A percentile compares a stretch with the other conserved stretches of the same genome.
Conservation (phyloP, 2,888 invertebrate genomes). For the Dascillus cervinus region DNA sequence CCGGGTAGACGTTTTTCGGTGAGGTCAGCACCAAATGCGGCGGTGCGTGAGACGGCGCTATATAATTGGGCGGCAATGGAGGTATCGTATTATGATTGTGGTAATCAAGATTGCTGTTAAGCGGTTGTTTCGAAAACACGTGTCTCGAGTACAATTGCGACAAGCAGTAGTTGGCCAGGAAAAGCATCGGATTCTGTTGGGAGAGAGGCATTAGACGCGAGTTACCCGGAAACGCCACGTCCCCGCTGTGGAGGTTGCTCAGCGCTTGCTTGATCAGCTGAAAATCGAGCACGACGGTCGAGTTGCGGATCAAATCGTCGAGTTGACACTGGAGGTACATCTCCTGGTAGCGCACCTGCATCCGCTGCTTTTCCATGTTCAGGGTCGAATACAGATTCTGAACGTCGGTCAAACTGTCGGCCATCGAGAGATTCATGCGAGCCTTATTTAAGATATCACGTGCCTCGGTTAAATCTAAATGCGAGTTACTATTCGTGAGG, state of each 20-base stretch:
- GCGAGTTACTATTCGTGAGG: slow-evolving; percentile 58
- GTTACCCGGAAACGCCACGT: slow-evolving; percentile 41
- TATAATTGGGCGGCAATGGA: slow-evolving; percentile 31
- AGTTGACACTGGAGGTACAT: slow-evolving; percentile 65
- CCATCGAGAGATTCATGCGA: slow-evolving; percentile 51
- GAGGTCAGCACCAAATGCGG: slow-evolving; percentile 23
- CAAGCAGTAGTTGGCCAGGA: slow-evolving; percentile 71
- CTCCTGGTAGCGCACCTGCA: slow-evolving; percentile 61
- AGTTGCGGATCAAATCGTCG: slow-evolving; percentile 61
- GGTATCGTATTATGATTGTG: slow-evolving; percentile 40
- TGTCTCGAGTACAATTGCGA: slow-evolving; percentile 63
- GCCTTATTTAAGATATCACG: slow-evolving; percentile 56
- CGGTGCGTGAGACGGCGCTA: slow-evolving; percentile 24
- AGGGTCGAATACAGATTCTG: slow-evolving; percentile 54
- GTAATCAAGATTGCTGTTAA: slow-evolving; percentile 45
- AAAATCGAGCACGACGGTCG: slow-evolving; percentile 60
- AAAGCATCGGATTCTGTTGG: slow-evolving; percentile 60
- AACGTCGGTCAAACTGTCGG: slow-evolving; percentile 52
- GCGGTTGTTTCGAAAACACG: slow-evolving; percentile 48
- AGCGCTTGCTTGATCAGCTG: slow-evolving; percentile 59
- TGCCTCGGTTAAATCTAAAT: slow-evolving; percentile 59
- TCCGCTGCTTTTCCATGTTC: slow-evolving; percentile 57
- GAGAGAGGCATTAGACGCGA: slow-evolving; percentile 36
- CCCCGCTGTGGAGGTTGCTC: slow-evolving; percentile 53
- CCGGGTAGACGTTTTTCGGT: slow-evolving; percentile 38